Percentiles rank a stretch among this genome's conserved stretches.
phyloP scores from a whole-genome alignment of 2,797 vertebrate species.

The Natrix natrix region DNA sequence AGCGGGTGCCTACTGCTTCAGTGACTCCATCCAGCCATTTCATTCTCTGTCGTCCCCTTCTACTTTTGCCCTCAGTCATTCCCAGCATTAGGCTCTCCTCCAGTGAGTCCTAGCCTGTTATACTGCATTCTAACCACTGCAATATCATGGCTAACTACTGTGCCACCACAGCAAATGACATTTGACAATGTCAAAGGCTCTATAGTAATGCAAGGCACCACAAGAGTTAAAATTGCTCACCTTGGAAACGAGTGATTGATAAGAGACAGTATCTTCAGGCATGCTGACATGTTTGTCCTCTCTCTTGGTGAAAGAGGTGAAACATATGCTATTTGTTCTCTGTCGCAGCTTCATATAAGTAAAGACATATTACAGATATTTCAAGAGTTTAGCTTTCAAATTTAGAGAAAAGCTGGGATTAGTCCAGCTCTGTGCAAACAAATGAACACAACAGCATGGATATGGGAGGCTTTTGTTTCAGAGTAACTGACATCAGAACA shows the following conservation, averaged over 20 bases:
- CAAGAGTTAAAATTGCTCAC: background rate
- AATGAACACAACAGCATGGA: background rate
- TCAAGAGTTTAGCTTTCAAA: background rate
- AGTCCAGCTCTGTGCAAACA: background rate
- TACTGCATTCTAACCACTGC: background rate
- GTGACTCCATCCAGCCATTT: too few species aligned
- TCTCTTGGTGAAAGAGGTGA: background rate
- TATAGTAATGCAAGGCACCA: background rate
- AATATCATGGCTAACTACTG: background rate
- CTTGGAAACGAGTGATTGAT: background rate
- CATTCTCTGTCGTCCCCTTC: too few species aligned
- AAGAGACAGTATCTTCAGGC: background rate
- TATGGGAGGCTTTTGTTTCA: background rate
- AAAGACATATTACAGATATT: background rate
- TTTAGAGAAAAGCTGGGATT: background rate
- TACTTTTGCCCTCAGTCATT: too few species aligned
- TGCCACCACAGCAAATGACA: background rate
- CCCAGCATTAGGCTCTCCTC: too few species aligned
- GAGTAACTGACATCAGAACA: background rate
- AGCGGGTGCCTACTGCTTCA: too few species aligned
- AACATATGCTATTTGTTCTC: background rate
- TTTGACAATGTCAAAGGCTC: background rate
- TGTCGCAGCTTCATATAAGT: background rate
- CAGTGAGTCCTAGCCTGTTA: too few species aligned
- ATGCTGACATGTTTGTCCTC: background rate